Evolutionary conservation across 2,888 invertebrate species (phyloP).

Genomic region (Syrphus vitripennis): DNA sequence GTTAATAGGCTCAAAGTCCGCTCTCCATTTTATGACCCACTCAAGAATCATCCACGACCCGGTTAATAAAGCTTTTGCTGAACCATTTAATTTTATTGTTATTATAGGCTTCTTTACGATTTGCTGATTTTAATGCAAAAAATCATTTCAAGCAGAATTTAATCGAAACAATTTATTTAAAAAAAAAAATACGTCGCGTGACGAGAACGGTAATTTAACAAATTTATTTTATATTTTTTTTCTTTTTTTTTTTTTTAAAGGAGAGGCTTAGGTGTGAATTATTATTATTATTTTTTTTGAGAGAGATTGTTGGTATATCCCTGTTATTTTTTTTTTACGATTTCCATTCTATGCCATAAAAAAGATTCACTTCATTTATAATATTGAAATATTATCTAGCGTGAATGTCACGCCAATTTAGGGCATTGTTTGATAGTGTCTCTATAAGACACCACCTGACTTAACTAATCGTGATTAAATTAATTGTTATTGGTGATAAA

Average conservation of each 20-base stretch:
- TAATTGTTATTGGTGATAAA: background rate
- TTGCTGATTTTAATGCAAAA: constrained; percentile 24
- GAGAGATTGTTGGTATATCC: background rate
- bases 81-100: constrained; percentile 11
- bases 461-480: background rate
- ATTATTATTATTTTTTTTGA: background rate
- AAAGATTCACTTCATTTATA: background rate
- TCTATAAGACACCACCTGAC: background rate
- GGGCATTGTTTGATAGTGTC: background rate
- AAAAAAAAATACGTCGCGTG: background rate
- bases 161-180: background rate
- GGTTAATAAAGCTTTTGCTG: background rate
- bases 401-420: background rate
- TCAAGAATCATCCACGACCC: constrained; percentile 7
- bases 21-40: background rate
- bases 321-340: background rate
- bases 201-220: background rate
- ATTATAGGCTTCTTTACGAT: constrained; percentile 7
- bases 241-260: background rate
- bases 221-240: background rate
- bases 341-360: background rate
- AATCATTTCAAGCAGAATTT: background rate
- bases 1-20: background rate
- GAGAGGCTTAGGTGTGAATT: background rate
- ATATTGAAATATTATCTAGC: background rate